Percentiles rank a stretch among this genome's conserved stretches.
Conservation (phyloP, 2,113 vertebrate species). For the Forbesichthys papilliferus region DNA sequence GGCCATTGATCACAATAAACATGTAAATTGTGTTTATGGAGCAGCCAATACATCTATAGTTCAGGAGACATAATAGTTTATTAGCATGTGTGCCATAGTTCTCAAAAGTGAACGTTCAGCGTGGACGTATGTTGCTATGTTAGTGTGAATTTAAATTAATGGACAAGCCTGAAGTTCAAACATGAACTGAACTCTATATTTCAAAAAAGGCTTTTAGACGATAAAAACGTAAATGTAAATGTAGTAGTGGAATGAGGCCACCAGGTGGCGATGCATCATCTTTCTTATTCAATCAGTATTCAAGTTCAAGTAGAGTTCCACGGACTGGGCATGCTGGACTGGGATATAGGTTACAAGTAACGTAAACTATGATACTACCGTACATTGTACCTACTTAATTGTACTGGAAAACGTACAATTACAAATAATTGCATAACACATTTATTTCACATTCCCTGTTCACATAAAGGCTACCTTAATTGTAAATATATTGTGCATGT, state of each 20-base stretch:
- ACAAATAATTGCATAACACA: background rate
- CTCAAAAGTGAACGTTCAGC: background rate
- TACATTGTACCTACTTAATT: background rate
- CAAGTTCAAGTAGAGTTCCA: background rate
- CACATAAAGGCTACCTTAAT: background rate
- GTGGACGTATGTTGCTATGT: background rate
- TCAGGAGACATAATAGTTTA: conserved; percentile 56
- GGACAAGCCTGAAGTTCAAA: too few species aligned
- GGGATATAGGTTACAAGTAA: background rate
- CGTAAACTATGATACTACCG: background rate
- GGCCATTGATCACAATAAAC: conserved; percentile 90
- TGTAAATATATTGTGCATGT: background rate
- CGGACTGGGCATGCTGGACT: background rate
- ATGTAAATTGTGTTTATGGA: conserved; percentile 83
- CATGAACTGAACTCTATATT: too few species aligned
- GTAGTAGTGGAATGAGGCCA: conserved; percentile 34
- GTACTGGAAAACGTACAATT: background rate
- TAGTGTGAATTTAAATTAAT: background rate
- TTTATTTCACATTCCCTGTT: background rate
- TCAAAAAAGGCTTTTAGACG: too few species aligned
- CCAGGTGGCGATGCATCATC: conserved; percentile 53
- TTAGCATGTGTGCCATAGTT: background rate
- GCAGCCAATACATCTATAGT: conserved; percentile 65
- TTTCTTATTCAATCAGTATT: conserved; percentile 5
- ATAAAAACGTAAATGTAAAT: background rate